A percentile compares a stretch with the other conserved stretches of the same genome.
Conservation (phyloP, 2,797 vertebrate species). For the Poeciliopsis presidionis region DNA sequence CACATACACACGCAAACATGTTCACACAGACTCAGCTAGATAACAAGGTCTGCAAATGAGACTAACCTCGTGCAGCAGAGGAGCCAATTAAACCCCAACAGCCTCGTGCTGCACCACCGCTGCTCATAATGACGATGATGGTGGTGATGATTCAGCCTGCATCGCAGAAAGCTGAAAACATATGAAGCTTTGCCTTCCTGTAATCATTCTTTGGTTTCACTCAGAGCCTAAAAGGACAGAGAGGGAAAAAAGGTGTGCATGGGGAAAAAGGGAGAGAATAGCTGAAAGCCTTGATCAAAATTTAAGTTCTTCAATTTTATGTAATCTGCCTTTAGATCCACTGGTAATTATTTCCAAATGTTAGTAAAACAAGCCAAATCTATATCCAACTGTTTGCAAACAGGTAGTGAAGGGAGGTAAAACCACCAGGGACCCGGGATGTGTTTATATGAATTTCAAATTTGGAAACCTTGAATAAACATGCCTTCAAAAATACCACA, state of each 20-base stretch:
- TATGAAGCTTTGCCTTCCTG: slow-evolving; percentile 28
- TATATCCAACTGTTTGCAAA: not conserved
- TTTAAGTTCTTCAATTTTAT: not conserved
- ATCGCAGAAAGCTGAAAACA: slow-evolving; percentile 39
- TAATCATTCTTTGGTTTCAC: slow-evolving; percentile 34
- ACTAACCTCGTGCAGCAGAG: slow-evolving; percentile 37
- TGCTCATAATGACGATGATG: slow-evolving; percentile 36
- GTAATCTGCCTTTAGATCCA: not conserved
- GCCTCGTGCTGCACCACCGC: slow-evolving; percentile 16
- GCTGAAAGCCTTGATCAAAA: not conserved
- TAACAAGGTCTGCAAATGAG: slow-evolving; percentile 55
- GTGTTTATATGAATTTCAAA: not conserved
- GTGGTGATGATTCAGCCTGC: slow-evolving; percentile 34
- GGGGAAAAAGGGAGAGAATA: not conserved
- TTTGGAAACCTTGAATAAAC: not conserved
- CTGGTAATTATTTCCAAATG: not conserved
- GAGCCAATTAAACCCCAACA: slow-evolving; percentile 58
- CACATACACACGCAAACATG: not conserved
- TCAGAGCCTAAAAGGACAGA: not conserved
- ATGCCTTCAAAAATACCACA: not conserved
- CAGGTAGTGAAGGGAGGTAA: not conserved
- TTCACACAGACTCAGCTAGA: slow-evolving; percentile 2
- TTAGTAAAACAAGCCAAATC: not conserved
- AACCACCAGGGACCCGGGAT: not conserved
- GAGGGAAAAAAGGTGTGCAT: not conserved